Percentiles rank a stretch among this genome's conserved stretches.
phyloP scores from a whole-genome alignment of 1,140 invertebrate genomes.

The Lucilia cuprina region DNA sequence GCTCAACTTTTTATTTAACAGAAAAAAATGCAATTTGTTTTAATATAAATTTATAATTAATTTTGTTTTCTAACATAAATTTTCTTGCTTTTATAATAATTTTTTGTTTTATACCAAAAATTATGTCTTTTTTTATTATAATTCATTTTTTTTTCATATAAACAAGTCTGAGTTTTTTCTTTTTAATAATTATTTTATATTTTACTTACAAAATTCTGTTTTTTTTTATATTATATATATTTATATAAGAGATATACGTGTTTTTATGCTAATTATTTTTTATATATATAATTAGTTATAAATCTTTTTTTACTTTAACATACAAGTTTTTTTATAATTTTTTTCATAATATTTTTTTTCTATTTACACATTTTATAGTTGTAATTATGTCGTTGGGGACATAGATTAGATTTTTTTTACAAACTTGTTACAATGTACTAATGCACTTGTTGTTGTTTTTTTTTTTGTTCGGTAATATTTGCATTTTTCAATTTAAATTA shows the following conservation, averaged over 20 bases:
- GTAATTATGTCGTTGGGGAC: not conserved
- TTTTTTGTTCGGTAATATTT: slow-evolving; percentile 15
- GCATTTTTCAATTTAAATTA: not conserved
- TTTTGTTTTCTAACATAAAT: not conserved
- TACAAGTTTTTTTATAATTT: not conserved
- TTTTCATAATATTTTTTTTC: not conserved
- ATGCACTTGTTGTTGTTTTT: not conserved
- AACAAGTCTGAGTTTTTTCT: not conserved
- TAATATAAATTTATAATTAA: not conserved
- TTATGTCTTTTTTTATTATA: not conserved
- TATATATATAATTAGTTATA: not conserved
- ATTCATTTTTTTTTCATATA: not conserved
- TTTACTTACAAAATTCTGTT: not conserved
- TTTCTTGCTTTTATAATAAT: not conserved
- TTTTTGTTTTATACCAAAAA: not conserved
- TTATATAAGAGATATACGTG: not conserved
- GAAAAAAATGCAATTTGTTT: too few relatives aligned
- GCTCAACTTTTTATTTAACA: not conserved
- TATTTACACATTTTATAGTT: not conserved
- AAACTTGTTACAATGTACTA: slow-evolving; percentile 6
- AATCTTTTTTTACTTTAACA: not conserved
- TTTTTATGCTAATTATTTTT: not conserved
- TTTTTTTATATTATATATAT: not conserved
- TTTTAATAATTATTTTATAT: not conserved
- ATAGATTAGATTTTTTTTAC: not conserved